Percentiles rank a stretch among this genome's conserved stretches.
phyloP scores from a whole-genome alignment of 2,797 vertebrate species.

The Melanotaenia pygmaea region DNA sequence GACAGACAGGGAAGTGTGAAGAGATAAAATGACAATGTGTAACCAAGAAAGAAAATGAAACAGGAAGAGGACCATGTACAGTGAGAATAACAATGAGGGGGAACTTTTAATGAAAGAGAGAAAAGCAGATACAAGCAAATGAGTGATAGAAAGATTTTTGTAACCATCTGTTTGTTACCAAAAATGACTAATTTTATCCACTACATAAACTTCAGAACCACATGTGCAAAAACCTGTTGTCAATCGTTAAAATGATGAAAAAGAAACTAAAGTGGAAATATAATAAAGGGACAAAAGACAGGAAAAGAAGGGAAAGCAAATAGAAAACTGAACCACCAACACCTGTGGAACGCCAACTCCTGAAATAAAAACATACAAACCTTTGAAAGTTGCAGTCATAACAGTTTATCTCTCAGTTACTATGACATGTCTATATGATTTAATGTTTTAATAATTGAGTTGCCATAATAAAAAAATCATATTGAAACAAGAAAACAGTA shows the following conservation, averaged over 20 bases:
- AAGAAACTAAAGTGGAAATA: constrained; percentile 13
- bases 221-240: constrained; percentile 12
- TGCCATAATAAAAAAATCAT: constrained; percentile 18
- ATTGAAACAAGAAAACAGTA: constrained; percentile 16
- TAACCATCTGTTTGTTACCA: not conserved
- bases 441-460: constrained; percentile 46
- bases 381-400: constrained; percentile 32
- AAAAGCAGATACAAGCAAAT: constrained; percentile 30
- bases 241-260: constrained; percentile 5
- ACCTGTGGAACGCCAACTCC: constrained; percentile 19
- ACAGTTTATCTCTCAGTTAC: constrained; percentile 27
- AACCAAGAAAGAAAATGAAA: constrained; percentile 58
- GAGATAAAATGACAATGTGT: constrained; percentile 54
- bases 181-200: not conserved
- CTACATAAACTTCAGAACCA: not conserved
- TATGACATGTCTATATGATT: constrained; percentile 18
- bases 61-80: constrained; percentile 15
- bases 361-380: constrained; percentile 1
- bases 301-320: not conserved
- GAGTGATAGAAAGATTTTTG: constrained; percentile 1
- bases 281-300: constrained; percentile 15
- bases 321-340: not conserved
- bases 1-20: constrained; percentile 31
- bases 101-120: constrained; percentile 29
- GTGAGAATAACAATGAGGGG: constrained; percentile 24